Base-by-base conservation (phyloP, 53 echinoderm and acorn worm genomes). In the Holothuria leucospilota region DNA sequence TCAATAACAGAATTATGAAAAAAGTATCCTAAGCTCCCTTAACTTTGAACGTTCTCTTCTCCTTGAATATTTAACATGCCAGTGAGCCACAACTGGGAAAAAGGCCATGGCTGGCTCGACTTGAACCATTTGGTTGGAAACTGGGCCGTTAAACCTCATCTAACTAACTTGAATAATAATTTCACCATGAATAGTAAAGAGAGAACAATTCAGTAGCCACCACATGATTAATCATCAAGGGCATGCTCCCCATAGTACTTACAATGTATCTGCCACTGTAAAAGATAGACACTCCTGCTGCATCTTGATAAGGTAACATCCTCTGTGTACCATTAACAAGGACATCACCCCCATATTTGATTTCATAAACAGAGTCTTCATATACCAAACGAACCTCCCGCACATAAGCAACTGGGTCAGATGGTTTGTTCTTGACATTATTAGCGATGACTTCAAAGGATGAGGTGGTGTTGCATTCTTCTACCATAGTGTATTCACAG, bases 401-500 rank as follows among this genome's bases (percentile, higher is more conserved):
- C 8, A 87, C 46, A 24, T 64, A 78, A n/a, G 93, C 84, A 42
- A 93, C 94, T 62, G 59, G 52, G 64, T 66, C 89, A 15, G 74
- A 74, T 5, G 86, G 88, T 21, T 83, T 85, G 77, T 75, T 85
- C 84, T 93, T 93, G 15, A 74, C 61, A 64, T 91, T 91, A 63
- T 91, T 80, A 23, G 83, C 94, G 70, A 85, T 87, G 49, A 93
- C 38, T 51, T 85, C 65, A 74, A 88, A 93, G 20, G 26, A 58
- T 5, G 82, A 63, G 40, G 62, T 82, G 63, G 8, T 78, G 46
- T 46, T 46, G 80, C 93, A 93, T 5, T 88, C 88, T 51, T 65
- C 69, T 1, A 91, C 86, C 71, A 93, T 81, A 41, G 85, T 93
- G 78, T 93, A 93, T 68, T 88, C 93, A 27, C 93, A 93, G 34